Evolutionary conservation across 1,140 invertebrate species (phyloP).

Genomic region (Cyclargus thomasi): DNA sequence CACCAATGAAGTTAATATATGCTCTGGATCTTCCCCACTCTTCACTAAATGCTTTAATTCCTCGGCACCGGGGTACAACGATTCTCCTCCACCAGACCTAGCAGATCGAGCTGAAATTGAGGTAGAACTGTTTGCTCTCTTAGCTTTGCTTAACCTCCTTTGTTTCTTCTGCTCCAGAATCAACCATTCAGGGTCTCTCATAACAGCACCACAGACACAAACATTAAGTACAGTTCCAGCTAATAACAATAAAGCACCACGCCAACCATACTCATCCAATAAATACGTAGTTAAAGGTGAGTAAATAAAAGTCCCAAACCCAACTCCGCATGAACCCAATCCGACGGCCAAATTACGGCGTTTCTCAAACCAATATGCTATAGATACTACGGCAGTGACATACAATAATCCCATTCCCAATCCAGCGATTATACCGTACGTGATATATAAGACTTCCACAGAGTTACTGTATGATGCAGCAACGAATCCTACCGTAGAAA

Average conservation of each 20-base stretch:
- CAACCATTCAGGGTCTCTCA: conserved; percentile 90
- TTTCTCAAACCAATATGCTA: conserved; percentile 97
- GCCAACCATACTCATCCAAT: conserved; percentile 88
- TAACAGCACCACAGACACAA: conserved; percentile 90
- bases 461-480: conserved; percentile 83
- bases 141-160: conserved; percentile 56
- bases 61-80: conserved; percentile 78
- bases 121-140: conserved; percentile 69
- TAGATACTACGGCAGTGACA: conserved; percentile 92
- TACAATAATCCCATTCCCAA: conserved; percentile 90
- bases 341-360: conserved; percentile 93
- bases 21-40: conserved; percentile 82
- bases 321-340: conserved; percentile 92
- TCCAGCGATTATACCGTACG: conserved; percentile 90
- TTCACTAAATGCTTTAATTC: conserved; percentile 82
- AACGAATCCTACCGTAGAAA: conserved; percentile 87
- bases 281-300: conserved; percentile 85
- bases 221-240: conserved; percentile 92
- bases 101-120: conserved; percentile 67
- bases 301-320: conserved; percentile 90
- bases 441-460: conserved; percentile 86
- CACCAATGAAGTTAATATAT: conserved; percentile 80
- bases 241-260: conserved; percentile 87
- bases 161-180: conserved; percentile 78
- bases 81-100: conserved; percentile 69